phyloP scores from a whole-genome alignment of 2,888 invertebrate genomes.

The Melanophora roralis region DNA sequence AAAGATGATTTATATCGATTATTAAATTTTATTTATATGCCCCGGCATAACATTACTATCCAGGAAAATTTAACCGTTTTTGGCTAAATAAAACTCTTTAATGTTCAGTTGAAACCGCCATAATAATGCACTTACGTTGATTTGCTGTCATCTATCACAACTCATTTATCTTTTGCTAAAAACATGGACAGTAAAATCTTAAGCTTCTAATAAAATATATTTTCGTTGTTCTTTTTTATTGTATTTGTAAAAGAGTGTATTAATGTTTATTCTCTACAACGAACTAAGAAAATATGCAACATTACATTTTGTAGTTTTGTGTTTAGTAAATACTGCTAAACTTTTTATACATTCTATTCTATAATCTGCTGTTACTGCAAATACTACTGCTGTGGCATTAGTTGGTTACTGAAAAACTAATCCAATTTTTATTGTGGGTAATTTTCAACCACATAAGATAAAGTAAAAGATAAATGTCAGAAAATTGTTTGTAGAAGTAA shows the following conservation, averaged over 20 bases:
- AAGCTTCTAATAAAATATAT: conserved; percentile 12
- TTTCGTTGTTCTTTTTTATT: conserved; percentile 39
- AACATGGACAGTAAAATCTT: conserved; percentile 53
- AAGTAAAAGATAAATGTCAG: conserved; percentile 69
- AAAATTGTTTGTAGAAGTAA: conserved; percentile 53
- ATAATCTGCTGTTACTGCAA: conserved; percentile 2
- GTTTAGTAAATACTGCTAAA: not conserved
- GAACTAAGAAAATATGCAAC: conserved; percentile 68
- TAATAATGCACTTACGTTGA: conserved; percentile 76
- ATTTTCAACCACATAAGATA: conserved; percentile 71
- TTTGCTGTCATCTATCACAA: conserved; percentile 76
- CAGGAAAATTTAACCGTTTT: not conserved
- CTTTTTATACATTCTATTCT: not conserved
- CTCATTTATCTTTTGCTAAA: conserved; percentile 73
- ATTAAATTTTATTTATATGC: too few species aligned
- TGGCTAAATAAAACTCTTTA: conserved; percentile 19
- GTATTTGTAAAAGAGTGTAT: conserved; percentile 14
- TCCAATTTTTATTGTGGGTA: conserved; percentile 76
- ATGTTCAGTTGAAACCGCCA: conserved; percentile 56
- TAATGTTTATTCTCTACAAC: conserved; percentile 47
- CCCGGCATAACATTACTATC: too few species aligned
- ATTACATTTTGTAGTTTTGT: conserved; percentile 54
- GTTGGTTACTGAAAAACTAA: conserved; percentile 70
- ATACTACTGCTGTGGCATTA: conserved; percentile 26
- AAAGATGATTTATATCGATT: too few species aligned